Evolutionary conservation across 2,113 vertebrate genomes (phyloP), one percentile per base, ranked within the genome.

Genomic region (Odocoileus hemionus): DNA sequence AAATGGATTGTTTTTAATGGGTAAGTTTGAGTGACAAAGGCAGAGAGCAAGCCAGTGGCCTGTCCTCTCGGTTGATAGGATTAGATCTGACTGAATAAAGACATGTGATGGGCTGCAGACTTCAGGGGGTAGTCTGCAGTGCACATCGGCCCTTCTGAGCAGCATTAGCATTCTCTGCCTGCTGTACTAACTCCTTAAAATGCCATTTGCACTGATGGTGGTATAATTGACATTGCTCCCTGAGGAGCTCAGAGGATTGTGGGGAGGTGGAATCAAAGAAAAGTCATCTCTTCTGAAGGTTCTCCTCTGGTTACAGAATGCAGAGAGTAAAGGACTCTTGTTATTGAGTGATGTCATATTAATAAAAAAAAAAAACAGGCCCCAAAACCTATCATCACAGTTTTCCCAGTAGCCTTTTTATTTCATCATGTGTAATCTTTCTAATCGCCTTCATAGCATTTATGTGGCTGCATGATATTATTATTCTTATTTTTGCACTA

Each of bases 171-270:
- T 99, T 98, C 98, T 55, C 45, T 84, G 93, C 47, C 94, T 96
- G 47, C 97, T 95, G 96, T 94, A 92, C 95, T 89, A 47, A 94
- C 97, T 98, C 98, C 98, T 99, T 98, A 98, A 99, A 99, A 98
- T 98, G 95, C 98, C 94, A 98, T 98, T 99, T 98, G 96, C 98
- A 93, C 98, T 99, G 98, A 98, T 83, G 95, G 97, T 98, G 86
- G 80, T 96, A 83, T 99, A 98, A 99, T 98, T 99, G 98, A 98
- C 98, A 98, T 98, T 97, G 98, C 97, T 99, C 98, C 98, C 97
- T 5, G 28, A 96, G 98, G 98, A 99, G 92, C 97, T 85, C 91
- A 95, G 96, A 96, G 97, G 95, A 97, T 97, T 98, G 96, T 94
- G 96, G 96, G 95, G 98, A 98, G 95, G 91, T 94, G 43, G 96